phyloP scores from a whole-genome alignment of 2,113 vertebrate genomes.

The Chitala chitala region DNA sequence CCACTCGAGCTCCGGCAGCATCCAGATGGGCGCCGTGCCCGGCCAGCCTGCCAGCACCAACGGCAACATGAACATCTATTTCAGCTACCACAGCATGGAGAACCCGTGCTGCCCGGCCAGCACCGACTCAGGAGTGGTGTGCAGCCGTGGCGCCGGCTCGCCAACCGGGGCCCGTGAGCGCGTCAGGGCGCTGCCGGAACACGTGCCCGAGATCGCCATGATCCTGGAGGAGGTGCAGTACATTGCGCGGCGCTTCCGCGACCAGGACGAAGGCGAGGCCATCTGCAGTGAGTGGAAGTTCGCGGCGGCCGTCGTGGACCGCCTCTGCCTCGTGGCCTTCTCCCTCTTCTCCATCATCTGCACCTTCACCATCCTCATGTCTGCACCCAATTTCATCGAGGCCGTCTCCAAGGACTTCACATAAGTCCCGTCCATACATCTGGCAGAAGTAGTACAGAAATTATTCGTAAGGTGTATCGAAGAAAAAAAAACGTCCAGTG shows the following conservation, averaged over 20 bases:
- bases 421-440: slow-evolving; percentile 40
- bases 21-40: slow-evolving; percentile 65
- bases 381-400: slow-evolving; percentile 84
- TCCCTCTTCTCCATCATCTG: slow-evolving; percentile 83
- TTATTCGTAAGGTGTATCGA: background rate
- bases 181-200: slow-evolving; percentile 55
- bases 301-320: slow-evolving; percentile 80
- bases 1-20: slow-evolving; percentile 63
- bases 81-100: slow-evolving; percentile 65
- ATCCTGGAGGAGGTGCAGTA: slow-evolving; percentile 82
- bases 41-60: slow-evolving; percentile 65
- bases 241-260: slow-evolving; percentile 73
- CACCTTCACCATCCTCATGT: slow-evolving; percentile 84
- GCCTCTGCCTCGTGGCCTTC: slow-evolving; percentile 82
- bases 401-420: slow-evolving; percentile 85
- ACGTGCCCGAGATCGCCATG: slow-evolving; percentile 60
- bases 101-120: slow-evolving; percentile 62
- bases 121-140: slow-evolving; percentile 59
- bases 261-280: slow-evolving; percentile 74
- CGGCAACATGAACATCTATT: slow-evolving; percentile 67
- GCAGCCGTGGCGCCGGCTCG: slow-evolving; percentile 40
- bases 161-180: slow-evolving; percentile 57
- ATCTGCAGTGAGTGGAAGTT: slow-evolving; percentile 87
- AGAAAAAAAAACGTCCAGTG: background rate
- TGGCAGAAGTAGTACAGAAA: background rate